Percentiles rank a stretch among this genome's conserved stretches.
Conservation (phyloP, 1,140 invertebrate species). For the Scaptomyza montana region DNA sequence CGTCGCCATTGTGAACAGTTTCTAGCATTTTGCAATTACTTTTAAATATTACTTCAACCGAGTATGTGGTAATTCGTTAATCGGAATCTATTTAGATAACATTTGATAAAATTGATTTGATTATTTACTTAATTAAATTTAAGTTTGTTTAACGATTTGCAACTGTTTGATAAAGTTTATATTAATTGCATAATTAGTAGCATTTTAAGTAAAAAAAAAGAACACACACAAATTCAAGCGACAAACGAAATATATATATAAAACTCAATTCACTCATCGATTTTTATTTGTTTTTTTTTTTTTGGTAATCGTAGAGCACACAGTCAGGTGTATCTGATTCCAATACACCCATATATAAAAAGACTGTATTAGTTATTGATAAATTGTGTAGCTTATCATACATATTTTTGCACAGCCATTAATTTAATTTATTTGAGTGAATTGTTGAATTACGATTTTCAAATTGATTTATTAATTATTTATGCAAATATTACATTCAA, state of each 20-base stretch:
- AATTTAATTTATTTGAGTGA: conserved; percentile 63
- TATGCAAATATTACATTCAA: conserved; percentile 82
- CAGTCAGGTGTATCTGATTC: neutral
- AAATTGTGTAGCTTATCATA: conserved; percentile 28
- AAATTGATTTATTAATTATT: conserved; percentile 78
- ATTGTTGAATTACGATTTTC: conserved; percentile 67
- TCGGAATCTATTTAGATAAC: conserved; percentile 25
- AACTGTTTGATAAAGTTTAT: conserved; percentile 27
- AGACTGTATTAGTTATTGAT: conserved; percentile 11
- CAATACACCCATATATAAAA: conserved; percentile 7
- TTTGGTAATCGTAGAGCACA: conserved; percentile 21
- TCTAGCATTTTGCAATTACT: conserved; percentile 13
- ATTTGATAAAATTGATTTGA: conserved; percentile 2
- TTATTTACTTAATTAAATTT: neutral
- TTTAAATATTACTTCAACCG: too few species aligned
- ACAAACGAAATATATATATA: conserved; percentile 48
- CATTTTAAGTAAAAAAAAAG: conserved; percentile 31
- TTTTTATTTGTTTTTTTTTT: neutral
- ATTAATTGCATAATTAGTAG: conserved; percentile 28
- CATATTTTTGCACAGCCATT: conserved; percentile 48
- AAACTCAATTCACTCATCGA: conserved; percentile 71
- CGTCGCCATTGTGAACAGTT: conserved; percentile 13
- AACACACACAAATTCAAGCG: conserved; percentile 59
- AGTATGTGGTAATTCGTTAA: conserved; percentile 8
- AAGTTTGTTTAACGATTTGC: conserved; percentile 21